A percentile compares a stretch with the other conserved stretches of the same genome.
phyloP scores from a whole-genome alignment of 2,888 invertebrate species.

The Cotesia congregata region DNA sequence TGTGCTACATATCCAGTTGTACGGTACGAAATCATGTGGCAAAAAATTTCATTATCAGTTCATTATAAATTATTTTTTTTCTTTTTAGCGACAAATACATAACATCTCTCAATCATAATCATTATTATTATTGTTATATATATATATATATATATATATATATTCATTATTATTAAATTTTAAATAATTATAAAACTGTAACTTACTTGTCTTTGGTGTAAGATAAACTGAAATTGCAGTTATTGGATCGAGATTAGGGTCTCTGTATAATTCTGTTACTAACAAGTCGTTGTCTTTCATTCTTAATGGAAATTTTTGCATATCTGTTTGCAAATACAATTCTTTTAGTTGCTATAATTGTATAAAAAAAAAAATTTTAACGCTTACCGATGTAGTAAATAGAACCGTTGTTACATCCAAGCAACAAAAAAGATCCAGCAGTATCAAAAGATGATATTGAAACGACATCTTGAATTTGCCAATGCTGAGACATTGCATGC shows the following conservation, averaged over 20 bases:
- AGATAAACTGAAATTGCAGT: slow-evolving; percentile 98
- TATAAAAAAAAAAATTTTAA: slow-evolving; percentile 23
- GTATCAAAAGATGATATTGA: slow-evolving; percentile 97
- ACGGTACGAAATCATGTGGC: slow-evolving; percentile 66
- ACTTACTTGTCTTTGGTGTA: slow-evolving; percentile 98
- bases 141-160: too few species aligned
- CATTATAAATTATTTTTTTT: slow-evolving; percentile 4
- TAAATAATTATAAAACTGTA: slow-evolving; percentile 32
- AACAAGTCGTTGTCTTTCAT: slow-evolving; percentile 99
- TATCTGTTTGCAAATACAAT: slow-evolving; percentile 77
- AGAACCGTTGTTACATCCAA: slow-evolving; percentile 96
- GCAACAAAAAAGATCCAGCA: slow-evolving; percentile 93
- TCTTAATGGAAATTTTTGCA: slow-evolving; percentile 98
- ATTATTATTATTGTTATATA: slow-evolving; percentile 1
- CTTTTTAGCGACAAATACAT: slow-evolving; percentile 34
- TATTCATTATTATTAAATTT: slow-evolving; percentile 12
- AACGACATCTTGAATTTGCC: slow-evolving; percentile 97
- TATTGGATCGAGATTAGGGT: slow-evolving; percentile 94
- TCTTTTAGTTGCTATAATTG: not conserved
- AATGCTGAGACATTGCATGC: slow-evolving; percentile 99
- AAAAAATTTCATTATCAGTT: slow-evolving; percentile 57
- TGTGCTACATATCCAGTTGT: slow-evolving; percentile 69
- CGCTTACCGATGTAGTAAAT: slow-evolving; percentile 93
- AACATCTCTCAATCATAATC: slow-evolving; percentile 13
- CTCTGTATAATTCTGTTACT: slow-evolving; percentile 95